Percentiles rank a stretch among this genome's conserved stretches.
Conservation (phyloP, 2,888 invertebrate genomes). For the Nasonia oneida region DNA sequence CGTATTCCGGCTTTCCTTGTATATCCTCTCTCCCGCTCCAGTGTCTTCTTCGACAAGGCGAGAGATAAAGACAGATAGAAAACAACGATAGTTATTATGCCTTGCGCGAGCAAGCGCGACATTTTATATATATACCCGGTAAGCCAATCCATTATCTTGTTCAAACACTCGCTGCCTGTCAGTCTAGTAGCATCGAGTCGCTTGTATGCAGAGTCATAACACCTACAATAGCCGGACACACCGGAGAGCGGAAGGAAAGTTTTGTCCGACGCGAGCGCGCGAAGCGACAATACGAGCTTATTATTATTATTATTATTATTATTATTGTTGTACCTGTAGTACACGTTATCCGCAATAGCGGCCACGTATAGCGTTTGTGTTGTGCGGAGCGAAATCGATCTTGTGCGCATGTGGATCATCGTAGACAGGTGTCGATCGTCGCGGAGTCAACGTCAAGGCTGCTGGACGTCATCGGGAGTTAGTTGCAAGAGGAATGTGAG, state of each 20-base stretch:
- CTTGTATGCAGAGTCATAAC: background rate
- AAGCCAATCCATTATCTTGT: constrained; percentile 53
- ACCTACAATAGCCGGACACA: background rate
- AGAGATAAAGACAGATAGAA: constrained; percentile 51
- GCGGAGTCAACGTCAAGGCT: background rate
- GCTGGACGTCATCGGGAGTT: background rate
- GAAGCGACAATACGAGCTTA: background rate
- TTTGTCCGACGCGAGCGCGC: background rate
- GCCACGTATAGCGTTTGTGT: background rate
- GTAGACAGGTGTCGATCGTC: background rate
- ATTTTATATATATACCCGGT: constrained; percentile 25
- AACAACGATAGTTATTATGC: constrained; percentile 42
- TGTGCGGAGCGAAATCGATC: background rate
- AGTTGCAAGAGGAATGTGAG: constrained; percentile 44
- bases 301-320: no score
- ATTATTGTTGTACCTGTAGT: background rate
- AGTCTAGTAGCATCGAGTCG: constrained; percentile 11
- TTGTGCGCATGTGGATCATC: background rate
- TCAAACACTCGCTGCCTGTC: constrained; percentile 50
- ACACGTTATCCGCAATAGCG: no score
- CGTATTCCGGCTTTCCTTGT: background rate
- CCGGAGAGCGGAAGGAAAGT: constrained; percentile 22
- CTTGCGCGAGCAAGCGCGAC: background rate
- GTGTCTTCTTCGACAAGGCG: background rate
- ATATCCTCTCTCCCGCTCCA: no score